Evolutionary conservation across 2,113 vertebrate species (phyloP).

Genomic region (Ursus arctos): DNA sequence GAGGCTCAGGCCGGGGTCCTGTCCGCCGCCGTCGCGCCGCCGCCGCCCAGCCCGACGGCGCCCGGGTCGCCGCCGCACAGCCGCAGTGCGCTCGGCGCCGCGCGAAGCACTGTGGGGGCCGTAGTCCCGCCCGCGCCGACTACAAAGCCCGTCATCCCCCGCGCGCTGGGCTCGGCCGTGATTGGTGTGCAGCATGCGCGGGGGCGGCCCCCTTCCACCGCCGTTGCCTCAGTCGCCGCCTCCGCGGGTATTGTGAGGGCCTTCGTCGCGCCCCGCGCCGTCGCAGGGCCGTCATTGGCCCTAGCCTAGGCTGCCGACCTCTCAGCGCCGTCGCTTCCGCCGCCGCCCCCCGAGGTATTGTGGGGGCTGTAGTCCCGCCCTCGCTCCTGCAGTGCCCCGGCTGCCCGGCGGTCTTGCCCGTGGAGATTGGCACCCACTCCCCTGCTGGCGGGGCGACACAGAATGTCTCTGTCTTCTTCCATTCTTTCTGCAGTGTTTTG

Average conservation of each 20-base stretch:
- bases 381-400: not conserved
- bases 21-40: not conserved
- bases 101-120: slow-evolving; percentile 64
- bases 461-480: not conserved
- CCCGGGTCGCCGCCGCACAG: slow-evolving; percentile 55
- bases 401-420: not conserved
- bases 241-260: slow-evolving; percentile 24
- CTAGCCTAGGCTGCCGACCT: not conserved
- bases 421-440: no score
- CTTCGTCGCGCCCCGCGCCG: slow-evolving; percentile 79
- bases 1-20: not conserved
- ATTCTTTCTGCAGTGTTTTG: not conserved
- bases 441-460: no score
- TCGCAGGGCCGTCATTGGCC: not conserved
- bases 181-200: not conserved
- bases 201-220: not conserved
- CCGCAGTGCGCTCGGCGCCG: not conserved
- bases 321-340: not conserved
- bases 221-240: slow-evolving; percentile 50
- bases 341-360: not conserved
- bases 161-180: not conserved
- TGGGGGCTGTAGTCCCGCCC: not conserved
- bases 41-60: slow-evolving; percentile 73
- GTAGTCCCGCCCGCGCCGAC: not conserved
- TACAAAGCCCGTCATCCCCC: not conserved